A percentile compares a stretch with the other conserved stretches of the same genome.
Evolutionary conservation across 2,113 vertebrate species (phyloP).

Genomic region (Henicopernis longicauda): DNA sequence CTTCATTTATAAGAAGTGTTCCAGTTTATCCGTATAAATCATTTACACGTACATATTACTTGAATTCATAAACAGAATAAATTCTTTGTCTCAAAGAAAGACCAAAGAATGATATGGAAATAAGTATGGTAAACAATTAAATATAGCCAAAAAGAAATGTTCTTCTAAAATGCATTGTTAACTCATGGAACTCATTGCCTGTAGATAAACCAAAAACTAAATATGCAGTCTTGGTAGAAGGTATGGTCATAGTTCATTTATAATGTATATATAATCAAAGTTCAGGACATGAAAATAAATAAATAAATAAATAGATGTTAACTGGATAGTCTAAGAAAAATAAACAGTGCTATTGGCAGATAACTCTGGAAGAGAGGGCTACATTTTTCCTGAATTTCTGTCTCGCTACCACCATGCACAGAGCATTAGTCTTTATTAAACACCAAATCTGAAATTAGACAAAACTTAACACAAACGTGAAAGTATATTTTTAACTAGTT

Average conservation of each 20-base stretch:
- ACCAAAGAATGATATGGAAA: neutral
- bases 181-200: neutral
- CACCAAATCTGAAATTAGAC: neutral
- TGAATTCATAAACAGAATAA: neutral
- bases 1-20: neutral
- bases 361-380: neutral
- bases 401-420: neutral
- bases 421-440: neutral
- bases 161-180: neutral
- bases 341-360: neutral
- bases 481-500: conserved; percentile 41
- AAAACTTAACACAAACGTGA: neutral
- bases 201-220: neutral
- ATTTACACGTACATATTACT: neutral
- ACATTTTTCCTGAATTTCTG: neutral
- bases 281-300: neutral
- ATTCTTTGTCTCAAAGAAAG: neutral
- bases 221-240: neutral
- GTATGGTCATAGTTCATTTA: neutral
- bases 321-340: neutral
- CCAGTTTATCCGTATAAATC: neutral
- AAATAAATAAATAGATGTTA: neutral
- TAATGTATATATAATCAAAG: neutral
- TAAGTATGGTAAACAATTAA: neutral
- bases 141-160: neutral